Conservation (phyloP, 1,140 invertebrate species). For the Zaprionus capensis region DNA sequence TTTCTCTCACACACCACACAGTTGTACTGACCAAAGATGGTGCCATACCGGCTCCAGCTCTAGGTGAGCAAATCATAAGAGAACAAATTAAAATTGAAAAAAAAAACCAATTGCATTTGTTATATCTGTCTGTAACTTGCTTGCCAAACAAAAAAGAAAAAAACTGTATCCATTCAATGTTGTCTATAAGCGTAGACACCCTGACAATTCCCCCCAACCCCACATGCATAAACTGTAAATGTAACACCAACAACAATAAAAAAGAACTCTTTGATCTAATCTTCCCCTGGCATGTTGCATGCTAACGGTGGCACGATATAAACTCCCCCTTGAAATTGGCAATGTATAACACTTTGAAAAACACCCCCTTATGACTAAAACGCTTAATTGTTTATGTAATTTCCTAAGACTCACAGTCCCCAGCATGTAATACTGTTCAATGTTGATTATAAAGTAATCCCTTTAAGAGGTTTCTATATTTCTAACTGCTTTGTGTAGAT, state of each 20-base stretch:
- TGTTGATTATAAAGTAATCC: background rate
- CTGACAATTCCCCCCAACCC: background rate
- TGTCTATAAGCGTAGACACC: constrained; percentile 40
- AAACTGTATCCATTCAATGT: constrained; percentile 20
- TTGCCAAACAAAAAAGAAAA: constrained; percentile 31
- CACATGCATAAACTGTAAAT: constrained; percentile 28
- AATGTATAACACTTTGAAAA: constrained; percentile 38
- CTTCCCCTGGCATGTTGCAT: constrained; percentile 74
- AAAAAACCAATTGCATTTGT: constrained; percentile 41
- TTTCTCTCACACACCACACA: constrained; percentile 84
- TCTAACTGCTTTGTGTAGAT: background rate
- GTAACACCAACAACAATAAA: constrained; percentile 16
- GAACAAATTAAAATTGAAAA: constrained; percentile 44
- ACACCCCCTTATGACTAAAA: constrained; percentile 21
- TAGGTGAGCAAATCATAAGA: constrained; percentile 85
- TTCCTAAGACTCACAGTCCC: constrained; percentile 33
- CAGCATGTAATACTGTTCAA: constrained; percentile 44
- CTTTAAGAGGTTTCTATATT: background rate
- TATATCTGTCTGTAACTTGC: constrained; percentile 40
- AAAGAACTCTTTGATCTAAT: constrained; percentile 9
- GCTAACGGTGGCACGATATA: constrained; percentile 65
- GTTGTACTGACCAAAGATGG: constrained; percentile 91
- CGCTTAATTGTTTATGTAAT: constrained; percentile 14
- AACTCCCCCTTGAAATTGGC: constrained; percentile 51
- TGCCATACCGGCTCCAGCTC: constrained; percentile 89